These are phyloP conservation scores for Drosophila paramelanica DNA, from an alignment of 2,888 invertebrate species.

Conservation along the genomic window DNA sequence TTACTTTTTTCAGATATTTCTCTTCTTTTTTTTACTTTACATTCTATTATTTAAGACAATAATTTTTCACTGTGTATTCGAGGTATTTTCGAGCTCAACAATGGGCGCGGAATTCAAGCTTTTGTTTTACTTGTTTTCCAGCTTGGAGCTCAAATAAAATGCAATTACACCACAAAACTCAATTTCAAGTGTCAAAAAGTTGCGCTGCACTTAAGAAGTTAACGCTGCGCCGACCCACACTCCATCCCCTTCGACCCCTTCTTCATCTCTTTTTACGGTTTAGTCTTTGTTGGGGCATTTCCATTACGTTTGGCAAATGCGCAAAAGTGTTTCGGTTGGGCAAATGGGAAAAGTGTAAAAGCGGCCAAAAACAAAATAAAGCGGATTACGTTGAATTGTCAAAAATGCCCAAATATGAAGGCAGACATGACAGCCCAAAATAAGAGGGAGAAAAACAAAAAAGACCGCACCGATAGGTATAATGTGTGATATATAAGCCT, in stretches of 20 bases:
- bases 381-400: slow-evolving; percentile 64
- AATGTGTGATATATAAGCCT: slow-evolving; percentile 61
- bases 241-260: neutral
- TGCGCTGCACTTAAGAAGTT: slow-evolving; percentile 80
- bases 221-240: slow-evolving; percentile 28
- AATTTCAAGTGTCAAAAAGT: slow-evolving; percentile 80
- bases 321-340: slow-evolving; percentile 34
- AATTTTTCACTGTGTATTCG: neutral
- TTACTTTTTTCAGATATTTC: no score
- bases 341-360: slow-evolving; percentile 46
- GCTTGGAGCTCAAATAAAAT: slow-evolving; percentile 73
- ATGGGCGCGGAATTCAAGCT: slow-evolving; percentile 28
- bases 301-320: slow-evolving; percentile 50
- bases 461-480: slow-evolving; percentile 27
- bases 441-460: neutral
- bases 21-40: no score
- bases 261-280: neutral
- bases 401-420: slow-evolving; percentile 47
- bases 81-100: slow-evolving; percentile 7
- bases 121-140: slow-evolving; percentile 51
- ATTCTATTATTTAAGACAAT: no score
- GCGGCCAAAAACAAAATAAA: slow-evolving; percentile 48
- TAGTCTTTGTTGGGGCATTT: slow-evolving; percentile 37
- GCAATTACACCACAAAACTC: slow-evolving; percentile 81
- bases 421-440: slow-evolving; percentile 35